Percentiles rank a stretch among this genome's conserved stretches.
These are phyloP conservation scores for Sphaeramia orbicularis DNA, from an alignment of 2,797 vertebrate species.

Conservation along the genomic window DNA sequence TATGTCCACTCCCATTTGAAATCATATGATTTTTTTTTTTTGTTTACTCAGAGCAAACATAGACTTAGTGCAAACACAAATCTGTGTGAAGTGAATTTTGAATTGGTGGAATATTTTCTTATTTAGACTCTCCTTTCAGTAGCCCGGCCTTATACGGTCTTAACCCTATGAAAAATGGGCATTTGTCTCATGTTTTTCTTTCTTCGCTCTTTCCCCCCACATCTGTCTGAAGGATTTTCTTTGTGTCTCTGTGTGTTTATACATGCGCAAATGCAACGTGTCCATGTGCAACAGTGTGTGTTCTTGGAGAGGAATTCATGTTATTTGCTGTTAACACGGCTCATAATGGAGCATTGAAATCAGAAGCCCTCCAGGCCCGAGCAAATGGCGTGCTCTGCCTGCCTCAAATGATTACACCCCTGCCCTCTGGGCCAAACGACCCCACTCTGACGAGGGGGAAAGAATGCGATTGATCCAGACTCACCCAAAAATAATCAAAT, in stretches of 20 bases:
- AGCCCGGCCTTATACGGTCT: constrained; percentile 11
- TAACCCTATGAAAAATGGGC: constrained; percentile 17
- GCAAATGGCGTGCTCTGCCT: constrained; percentile 84
- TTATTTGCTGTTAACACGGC: constrained; percentile 91
- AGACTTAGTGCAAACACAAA: constrained; percentile 26
- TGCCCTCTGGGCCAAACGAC: constrained; percentile 83
- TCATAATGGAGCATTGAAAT: constrained; percentile 91
- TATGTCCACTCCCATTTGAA: constrained; percentile 52
- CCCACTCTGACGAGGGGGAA: constrained; percentile 71
- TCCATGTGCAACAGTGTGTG: constrained; percentile 54
- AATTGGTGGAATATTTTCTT: constrained; percentile 40
- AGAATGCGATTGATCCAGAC: constrained; percentile 90
- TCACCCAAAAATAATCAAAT: constrained; percentile 91
- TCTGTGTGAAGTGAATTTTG: constrained; percentile 21
- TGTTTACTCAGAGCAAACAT: constrained; percentile 16
- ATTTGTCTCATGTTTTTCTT: constrained; percentile 20
- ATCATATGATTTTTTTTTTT: constrained; percentile 27
- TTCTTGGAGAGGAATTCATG: constrained; percentile 88
- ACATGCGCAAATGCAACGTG: constrained; percentile 33
- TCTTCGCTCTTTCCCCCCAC: neutral
- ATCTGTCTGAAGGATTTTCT: constrained; percentile 56
- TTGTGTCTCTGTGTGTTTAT: constrained; percentile 56
- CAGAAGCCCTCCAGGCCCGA: constrained; percentile 73
- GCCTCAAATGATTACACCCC: constrained; percentile 88
- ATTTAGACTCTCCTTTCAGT: constrained; percentile 39